These are phyloP conservation scores for Smutsia temminckii DNA, from an alignment of 2,797 vertebrate genomes.

Conservation along the genomic window DNA sequence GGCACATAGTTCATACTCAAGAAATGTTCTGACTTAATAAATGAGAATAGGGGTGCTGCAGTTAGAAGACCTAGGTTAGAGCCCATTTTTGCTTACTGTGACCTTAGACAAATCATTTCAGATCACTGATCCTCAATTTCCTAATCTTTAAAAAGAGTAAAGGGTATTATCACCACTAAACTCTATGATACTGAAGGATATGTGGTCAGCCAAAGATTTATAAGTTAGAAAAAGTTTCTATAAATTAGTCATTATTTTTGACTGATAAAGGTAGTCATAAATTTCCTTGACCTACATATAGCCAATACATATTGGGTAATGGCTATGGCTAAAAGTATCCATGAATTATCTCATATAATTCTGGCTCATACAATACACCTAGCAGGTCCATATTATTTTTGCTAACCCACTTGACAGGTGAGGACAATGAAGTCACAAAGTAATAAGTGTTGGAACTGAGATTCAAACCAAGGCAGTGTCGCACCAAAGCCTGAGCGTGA, in stretches of 20 bases:
- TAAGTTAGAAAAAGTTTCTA: background rate
- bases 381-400: background rate
- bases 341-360: background rate
- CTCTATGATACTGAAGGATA: background rate
- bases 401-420: background rate
- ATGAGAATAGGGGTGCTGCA: background rate
- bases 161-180: background rate
- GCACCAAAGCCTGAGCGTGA: background rate
- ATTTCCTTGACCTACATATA: background rate
- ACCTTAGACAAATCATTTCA: background rate
- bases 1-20: background rate
- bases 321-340: background rate
- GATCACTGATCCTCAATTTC: background rate
- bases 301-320: background rate
- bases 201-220: background rate
- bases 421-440: background rate
- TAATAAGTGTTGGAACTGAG: background rate
- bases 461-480: background rate
- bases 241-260: background rate
- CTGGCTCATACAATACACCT: background rate
- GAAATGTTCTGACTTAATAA: background rate
- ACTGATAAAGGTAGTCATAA: background rate
- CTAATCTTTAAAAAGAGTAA: background rate
- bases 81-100: background rate
- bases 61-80: background rate